Conservation (phyloP, 2,797 vertebrate genomes). For the Thaleichthys pacificus region DNA sequence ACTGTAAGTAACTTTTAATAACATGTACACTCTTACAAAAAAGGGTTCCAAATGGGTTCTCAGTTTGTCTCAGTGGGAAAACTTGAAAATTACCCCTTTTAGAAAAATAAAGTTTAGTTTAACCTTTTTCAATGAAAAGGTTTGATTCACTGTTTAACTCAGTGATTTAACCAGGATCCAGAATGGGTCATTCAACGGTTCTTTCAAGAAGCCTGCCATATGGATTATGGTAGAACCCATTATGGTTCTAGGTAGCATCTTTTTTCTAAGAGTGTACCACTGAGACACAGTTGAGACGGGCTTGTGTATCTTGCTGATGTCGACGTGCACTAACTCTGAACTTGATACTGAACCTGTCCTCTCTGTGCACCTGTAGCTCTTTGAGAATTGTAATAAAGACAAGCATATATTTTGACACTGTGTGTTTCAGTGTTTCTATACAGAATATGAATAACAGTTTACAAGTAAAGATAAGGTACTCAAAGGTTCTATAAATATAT, state of each 20-base stretch:
- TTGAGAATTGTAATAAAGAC: slow-evolving; percentile 60
- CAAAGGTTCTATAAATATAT: neutral
- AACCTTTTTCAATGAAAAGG: neutral
- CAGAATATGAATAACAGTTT: neutral
- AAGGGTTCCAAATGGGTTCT: neutral
- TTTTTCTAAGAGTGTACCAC: neutral
- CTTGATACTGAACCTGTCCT: slow-evolving; percentile 21
- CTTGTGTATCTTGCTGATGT: slow-evolving; percentile 24
- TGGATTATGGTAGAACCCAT: neutral
- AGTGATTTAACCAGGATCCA: neutral
- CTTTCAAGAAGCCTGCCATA: neutral
- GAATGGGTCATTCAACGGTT: neutral
- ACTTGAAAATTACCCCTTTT: neutral
- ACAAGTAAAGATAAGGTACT: neutral
- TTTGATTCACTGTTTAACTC: neutral
- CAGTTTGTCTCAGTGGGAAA: neutral
- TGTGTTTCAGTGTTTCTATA: neutral
- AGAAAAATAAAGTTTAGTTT: no score
- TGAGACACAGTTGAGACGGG: slow-evolving; percentile 6
- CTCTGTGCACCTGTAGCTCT: slow-evolving; percentile 39
- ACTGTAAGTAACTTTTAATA: slow-evolving; percentile 51
- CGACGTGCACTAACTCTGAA: slow-evolving; percentile 29
- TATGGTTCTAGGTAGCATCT: neutral
- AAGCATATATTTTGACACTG: slow-evolving; percentile 30
- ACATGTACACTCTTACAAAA: slow-evolving; percentile 3